Evolutionary conservation across 1,140 invertebrate genomes (phyloP).

Genomic region (Adoxophyes honmai): DNA sequence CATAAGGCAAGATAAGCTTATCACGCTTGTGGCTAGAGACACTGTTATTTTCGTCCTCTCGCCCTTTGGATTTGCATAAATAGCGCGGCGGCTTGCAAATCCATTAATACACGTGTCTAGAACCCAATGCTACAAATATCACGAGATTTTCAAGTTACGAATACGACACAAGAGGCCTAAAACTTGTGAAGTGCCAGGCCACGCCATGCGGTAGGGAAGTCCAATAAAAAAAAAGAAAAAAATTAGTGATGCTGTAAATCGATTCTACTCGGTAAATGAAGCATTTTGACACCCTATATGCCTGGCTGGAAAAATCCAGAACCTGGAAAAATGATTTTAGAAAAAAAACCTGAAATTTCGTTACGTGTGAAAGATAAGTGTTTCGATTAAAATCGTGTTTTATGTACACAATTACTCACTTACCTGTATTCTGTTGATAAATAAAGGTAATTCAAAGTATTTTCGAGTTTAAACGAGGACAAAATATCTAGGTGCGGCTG

Average conservation of each 20-base stretch:
- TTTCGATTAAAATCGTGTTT: background rate
- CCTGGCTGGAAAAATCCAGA: background rate
- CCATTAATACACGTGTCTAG: background rate
- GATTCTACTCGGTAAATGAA: background rate
- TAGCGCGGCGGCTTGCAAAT: slow-evolving; percentile 1
- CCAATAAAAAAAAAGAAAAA: background rate
- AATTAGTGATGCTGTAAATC: background rate
- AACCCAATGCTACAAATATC: background rate
- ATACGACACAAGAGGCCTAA: background rate
- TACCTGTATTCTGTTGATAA: no score
- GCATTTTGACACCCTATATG: slow-evolving; percentile 2
- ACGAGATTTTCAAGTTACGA: background rate
- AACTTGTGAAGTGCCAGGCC: background rate
- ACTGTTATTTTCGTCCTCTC: slow-evolving; percentile 11
- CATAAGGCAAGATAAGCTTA: slow-evolving; percentile 12
- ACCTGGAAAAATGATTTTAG: slow-evolving; percentile 1
- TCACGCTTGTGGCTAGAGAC: slow-evolving; percentile 6
- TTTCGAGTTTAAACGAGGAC: no score
- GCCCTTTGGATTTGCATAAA: slow-evolving; percentile 12
- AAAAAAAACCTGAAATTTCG: background rate
- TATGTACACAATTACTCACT: no score
- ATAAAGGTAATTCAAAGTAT: no score
- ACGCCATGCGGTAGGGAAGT: background rate
- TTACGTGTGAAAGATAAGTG: background rate
- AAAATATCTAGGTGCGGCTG: no score